Evolutionary conservation across 2,888 invertebrate species (phyloP).

Genomic region (Athrips mouffetella): DNA sequence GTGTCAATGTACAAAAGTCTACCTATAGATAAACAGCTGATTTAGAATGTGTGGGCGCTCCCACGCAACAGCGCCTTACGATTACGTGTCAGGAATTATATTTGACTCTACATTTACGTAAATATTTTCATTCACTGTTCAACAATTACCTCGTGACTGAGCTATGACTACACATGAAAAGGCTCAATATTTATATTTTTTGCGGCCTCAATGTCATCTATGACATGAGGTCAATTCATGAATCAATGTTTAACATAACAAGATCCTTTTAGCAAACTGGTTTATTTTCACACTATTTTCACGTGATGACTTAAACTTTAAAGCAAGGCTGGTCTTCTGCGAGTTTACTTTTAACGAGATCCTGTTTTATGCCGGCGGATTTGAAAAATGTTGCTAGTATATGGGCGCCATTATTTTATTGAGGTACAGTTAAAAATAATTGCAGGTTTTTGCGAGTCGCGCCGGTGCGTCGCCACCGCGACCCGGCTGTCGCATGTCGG

Average conservation of each 20-base stretch:
- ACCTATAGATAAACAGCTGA: background rate
- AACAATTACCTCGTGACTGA: background rate
- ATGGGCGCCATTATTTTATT: background rate
- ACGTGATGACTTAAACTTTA: too few relatives aligned
- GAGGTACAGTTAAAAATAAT: slow-evolving; percentile 19
- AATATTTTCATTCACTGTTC: slow-evolving; percentile 1
- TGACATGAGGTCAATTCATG: too few relatives aligned
- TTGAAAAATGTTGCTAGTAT: background rate
- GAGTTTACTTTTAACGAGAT: background rate
- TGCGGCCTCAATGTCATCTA: too few relatives aligned
- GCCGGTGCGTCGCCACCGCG: slow-evolving; percentile 16
- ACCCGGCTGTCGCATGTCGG: slow-evolving; percentile 1
- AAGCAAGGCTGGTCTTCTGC: too few relatives aligned
- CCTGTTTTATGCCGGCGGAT: background rate
- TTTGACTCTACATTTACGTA: background rate
- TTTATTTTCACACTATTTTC: too few relatives aligned
- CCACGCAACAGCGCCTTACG: too few relatives aligned
- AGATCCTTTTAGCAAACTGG: too few relatives aligned
- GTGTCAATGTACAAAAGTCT: background rate
- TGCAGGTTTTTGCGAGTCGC: slow-evolving; percentile 13
- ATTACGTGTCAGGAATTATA: too few relatives aligned
- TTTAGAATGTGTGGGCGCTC: slow-evolving; percentile 28
- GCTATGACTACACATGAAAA: too few relatives aligned
- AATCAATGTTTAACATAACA: too few relatives aligned
- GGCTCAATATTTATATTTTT: too few relatives aligned